phyloP scores from a whole-genome alignment of 2,113 vertebrate genomes.

The Brachyhypopomus occidentalis region DNA sequence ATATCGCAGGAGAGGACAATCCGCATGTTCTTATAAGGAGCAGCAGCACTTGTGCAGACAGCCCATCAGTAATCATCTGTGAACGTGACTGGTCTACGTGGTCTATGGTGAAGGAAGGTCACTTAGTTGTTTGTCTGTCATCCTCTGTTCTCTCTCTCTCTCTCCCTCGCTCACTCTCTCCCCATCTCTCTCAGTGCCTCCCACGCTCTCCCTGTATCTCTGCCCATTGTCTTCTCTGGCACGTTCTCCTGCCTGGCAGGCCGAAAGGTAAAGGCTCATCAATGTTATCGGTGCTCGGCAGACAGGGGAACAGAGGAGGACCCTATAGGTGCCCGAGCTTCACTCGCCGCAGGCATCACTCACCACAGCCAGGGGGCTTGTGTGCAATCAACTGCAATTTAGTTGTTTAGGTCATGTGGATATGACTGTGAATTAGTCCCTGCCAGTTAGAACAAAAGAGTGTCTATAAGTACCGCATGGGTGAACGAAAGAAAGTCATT shows the following conservation, averaged over 20 bases:
- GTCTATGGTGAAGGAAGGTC: slow-evolving; percentile 40
- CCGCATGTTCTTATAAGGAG: slow-evolving; percentile 9
- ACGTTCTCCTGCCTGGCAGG: slow-evolving; percentile 33
- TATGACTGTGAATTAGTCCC: background rate
- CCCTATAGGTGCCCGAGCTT: slow-evolving; percentile 21
- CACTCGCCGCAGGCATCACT: background rate
- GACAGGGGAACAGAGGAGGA: slow-evolving; percentile 18
- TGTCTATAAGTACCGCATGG: background rate
- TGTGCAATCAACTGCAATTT: background rate
- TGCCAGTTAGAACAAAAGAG: background rate
- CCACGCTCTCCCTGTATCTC: slow-evolving; percentile 13
- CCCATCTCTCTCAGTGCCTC: background rate
- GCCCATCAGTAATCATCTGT: slow-evolving; percentile 44
- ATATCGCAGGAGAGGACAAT: slow-evolving; percentile 5
- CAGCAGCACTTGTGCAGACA: background rate
- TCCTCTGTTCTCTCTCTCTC: slow-evolving; percentile 2
- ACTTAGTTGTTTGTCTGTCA: slow-evolving; percentile 43
- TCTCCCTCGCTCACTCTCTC: background rate
- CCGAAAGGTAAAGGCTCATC: slow-evolving; percentile 42
- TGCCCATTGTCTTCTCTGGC: slow-evolving; percentile 37
- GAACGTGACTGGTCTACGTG: slow-evolving; percentile 31
- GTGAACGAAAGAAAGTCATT: background rate
- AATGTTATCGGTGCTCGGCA: slow-evolving; percentile 51
- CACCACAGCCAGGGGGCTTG: background rate
- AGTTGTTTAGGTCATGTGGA: background rate